Base-by-base conservation (phyloP, 2,888 invertebrate genomes). In the Norana najaformis region DNA sequence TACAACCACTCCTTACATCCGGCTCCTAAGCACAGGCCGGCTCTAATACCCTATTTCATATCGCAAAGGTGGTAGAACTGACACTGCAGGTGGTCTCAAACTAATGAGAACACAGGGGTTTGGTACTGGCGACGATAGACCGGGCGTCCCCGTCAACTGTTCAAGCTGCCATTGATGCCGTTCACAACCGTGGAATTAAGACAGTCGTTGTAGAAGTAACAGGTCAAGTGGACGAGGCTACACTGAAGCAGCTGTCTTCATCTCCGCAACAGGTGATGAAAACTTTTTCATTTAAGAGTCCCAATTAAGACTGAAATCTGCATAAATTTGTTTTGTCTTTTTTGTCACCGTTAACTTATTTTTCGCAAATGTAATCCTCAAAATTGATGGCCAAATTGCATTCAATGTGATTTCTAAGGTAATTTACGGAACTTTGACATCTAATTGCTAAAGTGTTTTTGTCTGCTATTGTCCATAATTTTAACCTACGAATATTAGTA, bases 251-350 rank as follows among this genome's bases (percentile, higher is more conserved):
- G 20, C n/a, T 88, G 36, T 88, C 88, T 30, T 88, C 88, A 34
- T 38, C 88, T 39, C 88, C 88, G 16, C 88, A 88, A 20, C 88
- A 88, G 88, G 88, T 88, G 30, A 69, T n/a, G 16, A 13, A 69
- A 69, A n/a, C 30, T 69, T 69, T 53, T 0, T 69, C 16, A n/a
- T n/a, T 69, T n/a, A 69, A 8, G 11, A n/a, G 20, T 20, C n/a
- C 1, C n/a, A 69, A n/a, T n/a, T 69, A 8, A 69, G 5, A n/a
- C n/a, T n/a, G 30, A 69, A 69, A 69, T 69, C 69, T 47, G 47
- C 20, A 47, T 41, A 13, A 41, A 13, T 11, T 6, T 11, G 47
- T 47, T 47, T 5, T 47, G 4, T 4, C 23, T 30, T 69, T 4
- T 69, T 8, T 47, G 20, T 69, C n/a, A 8, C 8, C 13, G 18